Evolutionary conservation across 2,113 vertebrate genomes (phyloP).

Genomic region (Meleagris gallopavo): DNA sequence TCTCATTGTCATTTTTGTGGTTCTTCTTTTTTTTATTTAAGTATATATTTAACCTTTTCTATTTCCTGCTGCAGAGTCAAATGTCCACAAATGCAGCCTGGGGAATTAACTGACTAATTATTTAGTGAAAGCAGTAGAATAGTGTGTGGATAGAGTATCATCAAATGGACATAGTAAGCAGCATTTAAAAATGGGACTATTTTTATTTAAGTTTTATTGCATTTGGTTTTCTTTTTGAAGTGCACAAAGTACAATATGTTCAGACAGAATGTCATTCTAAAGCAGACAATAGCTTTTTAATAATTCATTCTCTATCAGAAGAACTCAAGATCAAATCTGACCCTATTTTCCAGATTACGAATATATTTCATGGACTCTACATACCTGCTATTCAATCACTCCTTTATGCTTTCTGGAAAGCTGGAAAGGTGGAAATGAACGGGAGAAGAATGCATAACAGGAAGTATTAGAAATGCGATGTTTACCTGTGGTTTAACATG

Average conservation of each 20-base stretch:
- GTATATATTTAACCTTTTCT: conserved; percentile 3
- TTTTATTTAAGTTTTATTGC: conserved; percentile 32
- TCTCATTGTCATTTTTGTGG: neutral
- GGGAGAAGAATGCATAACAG: neutral
- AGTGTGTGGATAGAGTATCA: neutral
- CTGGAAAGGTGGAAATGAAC: neutral
- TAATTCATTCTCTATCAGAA: conserved; percentile 58
- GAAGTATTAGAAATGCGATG: neutral
- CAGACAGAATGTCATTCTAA: conserved; percentile 64
- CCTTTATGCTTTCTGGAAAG: neutral
- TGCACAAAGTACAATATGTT: conserved; percentile 44
- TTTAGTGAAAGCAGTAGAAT: neutral
- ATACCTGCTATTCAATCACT: neutral
- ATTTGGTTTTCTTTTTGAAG: conserved; percentile 10
- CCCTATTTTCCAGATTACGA: conserved; percentile 17
- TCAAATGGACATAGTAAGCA: neutral
- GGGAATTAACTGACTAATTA: neutral
- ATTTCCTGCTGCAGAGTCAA: neutral
- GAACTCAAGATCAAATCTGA: conserved; percentile 54
- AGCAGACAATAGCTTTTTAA: conserved; percentile 61
- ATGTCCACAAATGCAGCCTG: neutral
- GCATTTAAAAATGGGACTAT: conserved; percentile 1
- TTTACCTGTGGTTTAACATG: neutral
- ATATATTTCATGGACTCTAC: neutral
- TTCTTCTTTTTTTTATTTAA: neutral